Evolutionary conservation across 2,888 invertebrate genomes (phyloP), one percentile per base, ranked within the genome.

Genomic region (Myopa tessellatipennis): DNA sequence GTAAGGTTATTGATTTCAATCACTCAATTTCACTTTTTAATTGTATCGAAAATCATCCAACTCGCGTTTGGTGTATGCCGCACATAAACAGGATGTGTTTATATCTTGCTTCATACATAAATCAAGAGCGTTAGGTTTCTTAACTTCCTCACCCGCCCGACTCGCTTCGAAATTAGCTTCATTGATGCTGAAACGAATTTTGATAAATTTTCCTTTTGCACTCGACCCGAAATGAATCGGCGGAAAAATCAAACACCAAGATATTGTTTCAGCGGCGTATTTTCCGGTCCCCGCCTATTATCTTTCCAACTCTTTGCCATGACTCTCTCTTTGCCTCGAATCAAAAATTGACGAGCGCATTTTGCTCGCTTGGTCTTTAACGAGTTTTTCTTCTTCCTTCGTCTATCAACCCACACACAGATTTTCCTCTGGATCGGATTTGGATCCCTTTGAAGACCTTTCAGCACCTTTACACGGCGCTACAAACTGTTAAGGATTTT

Each of bases 161-260:
- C 18, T 12, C 52, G 26, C n/a, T 18, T 58, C 61, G 65, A 79
- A 78, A 82, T 80, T 80, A 80, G 80, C 78, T 80, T 80, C 76
- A 79, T 58, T 79, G 78, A 78, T 80, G 80, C 78, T 79, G 79
- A 82, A 81, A 79, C 77, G 74, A 80, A 80, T 82, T 77, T 77
- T 74, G 79, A 79, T 80, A 80, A 80, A 74, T 80, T 78, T 77
- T 79, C 45, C 7, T 61, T 73, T 76, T 55, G 70, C 74, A 55
- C 40, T 52, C 12, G n/a, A 38, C 8, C 55, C 18, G 36, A 65
- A 50, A 10, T 45, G 26, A 55, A 38, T 5, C n/a, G 55, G 40
- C 36, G 68, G 50, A 71, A 79, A 79, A 79, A 77, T 73, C 78
- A 75, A 76, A 79, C 68, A 72, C 77, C 76, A 81, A 80, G 77